Conservation (phyloP, 2,113 vertebrate species). For the Elgaria multicarinata region DNA sequence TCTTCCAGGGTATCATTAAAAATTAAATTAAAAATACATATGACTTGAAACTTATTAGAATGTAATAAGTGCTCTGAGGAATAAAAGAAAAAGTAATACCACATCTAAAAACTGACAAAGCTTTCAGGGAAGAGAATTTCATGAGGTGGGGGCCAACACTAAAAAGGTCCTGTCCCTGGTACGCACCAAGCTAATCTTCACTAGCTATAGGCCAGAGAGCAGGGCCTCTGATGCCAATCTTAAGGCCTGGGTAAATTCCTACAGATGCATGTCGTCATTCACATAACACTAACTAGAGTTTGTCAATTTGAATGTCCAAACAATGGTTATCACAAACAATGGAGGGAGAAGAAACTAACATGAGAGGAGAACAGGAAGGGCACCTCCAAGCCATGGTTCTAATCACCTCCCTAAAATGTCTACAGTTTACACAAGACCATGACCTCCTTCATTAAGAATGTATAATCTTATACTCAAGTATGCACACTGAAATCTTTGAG, state of each 20-base stretch:
- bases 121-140: neutral
- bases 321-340: neutral
- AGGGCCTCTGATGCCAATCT: neutral
- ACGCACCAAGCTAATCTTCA: neutral
- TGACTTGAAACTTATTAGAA: neutral
- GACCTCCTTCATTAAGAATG: neutral
- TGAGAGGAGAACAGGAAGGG: neutral
- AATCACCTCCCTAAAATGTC: neutral
- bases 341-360: neutral
- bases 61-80: too few species aligned
- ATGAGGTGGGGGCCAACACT: neutral
- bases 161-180: neutral
- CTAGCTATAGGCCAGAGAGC: neutral
- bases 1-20: neutral
- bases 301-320: neutral
- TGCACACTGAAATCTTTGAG: neutral
- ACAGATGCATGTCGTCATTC: neutral
- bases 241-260: neutral
- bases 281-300: neutral
- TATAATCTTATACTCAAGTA: neutral
- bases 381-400: neutral
- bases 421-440: neutral
- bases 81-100: neutral
- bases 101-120: neutral
- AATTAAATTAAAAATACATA: neutral